Base-by-base conservation (phyloP, 2,888 invertebrate species). In the Spialia ferax region DNA sequence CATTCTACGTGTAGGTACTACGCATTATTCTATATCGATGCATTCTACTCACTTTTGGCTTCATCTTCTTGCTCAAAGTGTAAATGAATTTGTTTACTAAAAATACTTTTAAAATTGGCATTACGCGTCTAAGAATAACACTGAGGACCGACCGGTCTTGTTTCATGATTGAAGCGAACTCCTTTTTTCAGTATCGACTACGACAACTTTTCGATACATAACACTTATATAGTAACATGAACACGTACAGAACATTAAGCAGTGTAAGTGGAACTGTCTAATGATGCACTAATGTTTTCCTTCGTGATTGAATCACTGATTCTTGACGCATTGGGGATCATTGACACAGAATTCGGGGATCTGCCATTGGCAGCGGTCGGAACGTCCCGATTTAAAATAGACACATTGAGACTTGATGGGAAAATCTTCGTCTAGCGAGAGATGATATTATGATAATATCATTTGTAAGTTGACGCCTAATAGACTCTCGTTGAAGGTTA, bases 371-470 rank as follows among this genome's bases (percentile, higher is more conserved):
- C 68, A 68, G 52, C 35, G 29, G 18, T 50, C 54, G 22, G 67
- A 60, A 20, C 54, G 38, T 61, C 29, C 42, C 42, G 66, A 15
- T 11, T 66, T 22, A 66, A 66, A 66, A 66, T 66, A 66, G 66
- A 66, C n/a, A 11, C 29, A n/a, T n/a, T 15, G 54, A 60, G 45
- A 32, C 59, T 29, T 60, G 60, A 42, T 18, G 54, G 32, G 26
- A 45, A 54, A 35, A 38, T 42, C 52, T 29, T 2, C 26, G 42
- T n/a, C 42, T 18, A 10, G 32, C 52, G 42, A 59, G 59, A 60
- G 65, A 23, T 50, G 65, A 52, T 38, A 48, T 13, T 23, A 52
- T 60, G 23, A 59, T 65, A 26, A 23, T 23, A 23, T 23, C 18
- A 13, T 50, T 50, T 22, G 42, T 60, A 45, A 66, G 29, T 60